Evolutionary conservation across 2,888 invertebrate species (phyloP).

Genomic region (Parelbella ahira): DNA sequence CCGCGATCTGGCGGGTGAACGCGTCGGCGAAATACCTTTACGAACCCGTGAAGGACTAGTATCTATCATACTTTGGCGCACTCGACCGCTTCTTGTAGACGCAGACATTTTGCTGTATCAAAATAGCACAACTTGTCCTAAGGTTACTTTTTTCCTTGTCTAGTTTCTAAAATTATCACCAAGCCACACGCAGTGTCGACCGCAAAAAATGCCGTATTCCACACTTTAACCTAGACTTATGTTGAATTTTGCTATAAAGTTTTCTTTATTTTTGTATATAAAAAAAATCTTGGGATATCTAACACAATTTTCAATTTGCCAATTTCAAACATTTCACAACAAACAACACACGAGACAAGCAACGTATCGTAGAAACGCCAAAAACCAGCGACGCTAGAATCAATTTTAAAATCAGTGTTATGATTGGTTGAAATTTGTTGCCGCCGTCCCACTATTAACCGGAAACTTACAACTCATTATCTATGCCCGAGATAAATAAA

Average conservation of each 20-base stretch:
- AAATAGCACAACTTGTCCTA: constrained; percentile 32
- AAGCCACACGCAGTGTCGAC: constrained; percentile 67
- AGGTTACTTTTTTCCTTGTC: constrained; percentile 12
- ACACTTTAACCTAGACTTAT: no score
- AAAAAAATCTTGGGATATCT: no score
- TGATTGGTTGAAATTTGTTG: constrained; percentile 63
- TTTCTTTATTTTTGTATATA: no score
- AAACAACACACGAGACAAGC: constrained; percentile 42
- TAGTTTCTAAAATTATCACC: constrained; percentile 57
- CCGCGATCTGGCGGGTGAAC: constrained; percentile 67
- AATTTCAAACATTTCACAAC: constrained; percentile 38
- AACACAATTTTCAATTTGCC: constrained; percentile 1
- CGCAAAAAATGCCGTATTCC: constrained; percentile 43
- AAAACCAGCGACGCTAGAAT: constrained; percentile 64
- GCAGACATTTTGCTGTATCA: constrained; percentile 56
- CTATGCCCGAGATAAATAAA: no score
- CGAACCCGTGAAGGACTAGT: constrained; percentile 59
- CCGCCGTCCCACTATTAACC: no score
- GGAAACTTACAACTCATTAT: no score
- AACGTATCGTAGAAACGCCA: constrained; percentile 42
- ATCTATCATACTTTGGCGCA: constrained; percentile 52
- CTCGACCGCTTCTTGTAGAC: constrained; percentile 69
- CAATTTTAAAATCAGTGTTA: constrained; percentile 52
- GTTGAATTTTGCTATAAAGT: no score
- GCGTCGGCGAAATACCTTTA: constrained; percentile 61